Conservation (phyloP, 2,888 invertebrate species). For the Megaustenia siamemsis region DNA sequence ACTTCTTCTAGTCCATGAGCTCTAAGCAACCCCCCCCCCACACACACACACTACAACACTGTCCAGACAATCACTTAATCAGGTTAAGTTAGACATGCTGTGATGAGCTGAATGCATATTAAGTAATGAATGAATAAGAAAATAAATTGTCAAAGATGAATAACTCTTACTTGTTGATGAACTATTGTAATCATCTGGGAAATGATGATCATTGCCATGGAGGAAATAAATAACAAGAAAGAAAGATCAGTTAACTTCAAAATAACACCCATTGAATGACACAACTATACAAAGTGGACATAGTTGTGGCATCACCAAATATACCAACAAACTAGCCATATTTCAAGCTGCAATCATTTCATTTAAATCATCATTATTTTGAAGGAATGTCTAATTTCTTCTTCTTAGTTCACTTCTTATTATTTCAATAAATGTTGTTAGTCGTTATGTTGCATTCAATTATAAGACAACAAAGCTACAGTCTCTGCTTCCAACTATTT, state of each 20-base stretch:
- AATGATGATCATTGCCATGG: not conserved
- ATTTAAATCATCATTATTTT: no score
- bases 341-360: not conserved
- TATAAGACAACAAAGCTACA: no score
- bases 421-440: no score
- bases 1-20: no score
- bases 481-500: no score
- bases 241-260: not conserved
- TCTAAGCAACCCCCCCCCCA: not conserved
- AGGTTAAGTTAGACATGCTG: not conserved
- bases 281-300: not conserved
- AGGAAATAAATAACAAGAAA: constrained; percentile 1
- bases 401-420: no score
- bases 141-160: constrained; percentile 13
- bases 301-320: not conserved
- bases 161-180: constrained; percentile 42
- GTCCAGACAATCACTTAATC: not conserved
- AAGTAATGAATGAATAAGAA: not conserved
- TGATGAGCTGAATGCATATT: constrained; percentile 9
- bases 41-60: not conserved
- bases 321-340: not conserved
- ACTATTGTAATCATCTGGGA: constrained; percentile 48
- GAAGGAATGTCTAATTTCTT: no score
- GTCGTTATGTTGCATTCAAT: no score
- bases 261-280: not conserved